These are phyloP conservation scores for Drosophila tsacasi DNA, from an alignment of 1,140 invertebrate genomes.

Conservation along the genomic window DNA sequence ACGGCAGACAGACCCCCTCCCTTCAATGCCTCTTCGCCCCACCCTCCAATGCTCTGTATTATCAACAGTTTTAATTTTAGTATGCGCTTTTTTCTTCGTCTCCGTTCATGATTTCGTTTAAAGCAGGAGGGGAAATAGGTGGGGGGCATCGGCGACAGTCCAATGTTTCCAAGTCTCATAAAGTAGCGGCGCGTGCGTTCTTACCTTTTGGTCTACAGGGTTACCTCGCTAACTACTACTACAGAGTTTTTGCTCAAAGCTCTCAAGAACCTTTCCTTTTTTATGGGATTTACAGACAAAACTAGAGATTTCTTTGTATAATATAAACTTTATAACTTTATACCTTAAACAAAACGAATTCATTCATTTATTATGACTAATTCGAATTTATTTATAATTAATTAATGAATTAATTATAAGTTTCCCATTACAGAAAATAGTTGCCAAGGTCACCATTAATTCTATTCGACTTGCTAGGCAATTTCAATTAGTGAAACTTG, in stretches of 20 bases:
- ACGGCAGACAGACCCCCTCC: constrained; percentile 2
- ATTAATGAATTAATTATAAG: not conserved
- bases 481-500: not conserved
- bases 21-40: not conserved
- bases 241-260: not conserved
- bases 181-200: constrained; percentile 19
- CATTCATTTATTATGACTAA: not conserved
- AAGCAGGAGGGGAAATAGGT: constrained; percentile 10
- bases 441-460: not conserved
- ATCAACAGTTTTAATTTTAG: constrained; percentile 53
- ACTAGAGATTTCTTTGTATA: not conserved
- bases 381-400: not conserved
- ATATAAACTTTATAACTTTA: not conserved
- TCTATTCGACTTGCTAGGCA: not conserved
- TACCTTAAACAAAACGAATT: not conserved
- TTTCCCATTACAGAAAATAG: not conserved
- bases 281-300: not conserved
- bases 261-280: too few species aligned
- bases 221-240: not conserved
- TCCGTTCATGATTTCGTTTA: constrained; percentile 19
- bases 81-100: constrained; percentile 30
- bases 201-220: constrained; percentile 4
- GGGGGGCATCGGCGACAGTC: constrained; percentile 14
- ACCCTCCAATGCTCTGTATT: constrained; percentile 16
- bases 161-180: constrained; percentile 18